Evolutionary conservation across 2,113 vertebrate genomes (phyloP).

Genomic region (Eurypyga helias): DNA sequence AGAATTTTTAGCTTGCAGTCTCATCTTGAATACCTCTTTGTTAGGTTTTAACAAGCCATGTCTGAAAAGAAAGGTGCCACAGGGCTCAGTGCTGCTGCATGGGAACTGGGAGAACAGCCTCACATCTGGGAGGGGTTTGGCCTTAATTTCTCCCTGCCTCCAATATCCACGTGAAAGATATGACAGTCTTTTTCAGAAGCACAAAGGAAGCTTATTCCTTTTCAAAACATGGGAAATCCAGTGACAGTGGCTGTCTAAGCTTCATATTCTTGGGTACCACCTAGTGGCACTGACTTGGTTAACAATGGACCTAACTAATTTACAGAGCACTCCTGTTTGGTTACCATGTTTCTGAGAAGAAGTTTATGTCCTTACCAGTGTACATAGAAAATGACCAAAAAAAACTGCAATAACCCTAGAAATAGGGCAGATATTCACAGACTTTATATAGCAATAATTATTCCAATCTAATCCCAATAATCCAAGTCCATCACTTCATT

Average conservation of each 20-base stretch:
- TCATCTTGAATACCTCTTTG: not conserved
- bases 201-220: not conserved
- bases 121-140: not conserved
- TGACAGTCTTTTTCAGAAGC: not conserved
- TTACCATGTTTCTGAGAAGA: not conserved
- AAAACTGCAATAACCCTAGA: not conserved
- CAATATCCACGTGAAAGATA: not conserved
- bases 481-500: not conserved
- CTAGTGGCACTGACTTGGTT: slow-evolving; percentile 40
- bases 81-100: not conserved
- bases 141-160: not conserved
- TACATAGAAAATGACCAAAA: not conserved
- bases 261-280: slow-evolving; percentile 63
- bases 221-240: not conserved
- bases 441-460: not conserved
- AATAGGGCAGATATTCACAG: not conserved
- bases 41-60: not conserved
- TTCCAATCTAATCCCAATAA: not conserved
- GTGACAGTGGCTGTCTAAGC: not conserved
- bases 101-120: not conserved
- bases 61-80: not conserved
- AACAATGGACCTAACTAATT: not conserved
- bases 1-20: not conserved
- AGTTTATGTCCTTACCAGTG: not conserved
- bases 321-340: not conserved